Percentiles rank a stretch among this genome's conserved stretches.
Conservation (phyloP, 2,888 invertebrate species). For the Cheilosia impressa region DNA sequence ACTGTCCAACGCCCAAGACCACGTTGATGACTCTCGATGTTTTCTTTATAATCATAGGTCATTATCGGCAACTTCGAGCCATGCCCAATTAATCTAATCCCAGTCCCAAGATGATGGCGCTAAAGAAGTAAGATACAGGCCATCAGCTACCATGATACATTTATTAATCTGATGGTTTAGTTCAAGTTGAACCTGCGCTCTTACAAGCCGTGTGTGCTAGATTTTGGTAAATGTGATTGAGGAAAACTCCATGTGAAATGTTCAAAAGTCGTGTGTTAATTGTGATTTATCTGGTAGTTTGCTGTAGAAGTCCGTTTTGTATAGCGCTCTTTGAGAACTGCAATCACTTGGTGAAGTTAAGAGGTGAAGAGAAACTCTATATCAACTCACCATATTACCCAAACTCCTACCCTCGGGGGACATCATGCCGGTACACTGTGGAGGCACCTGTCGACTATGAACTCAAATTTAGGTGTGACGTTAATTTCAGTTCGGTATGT, state of each 20-base stretch:
- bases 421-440: constrained; percentile 81
- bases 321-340: constrained; percentile 78
- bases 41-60: constrained; percentile 13
- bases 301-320: not conserved
- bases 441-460: constrained; percentile 80
- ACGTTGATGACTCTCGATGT: not conserved
- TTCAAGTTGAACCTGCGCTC: constrained; percentile 16
- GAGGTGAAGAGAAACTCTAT: constrained; percentile 78
- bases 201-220: not conserved
- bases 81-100: constrained; percentile 3
- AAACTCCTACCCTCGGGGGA: constrained; percentile 79
- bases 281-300: constrained; percentile 4
- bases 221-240: not conserved
- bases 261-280: not conserved
- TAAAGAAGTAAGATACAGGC: not conserved
- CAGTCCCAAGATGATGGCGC: constrained; percentile 7
- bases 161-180: constrained; percentile 13
- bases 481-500: constrained; percentile 80
- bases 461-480: constrained; percentile 79
- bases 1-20: no score
- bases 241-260: not conserved
- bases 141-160: not conserved
- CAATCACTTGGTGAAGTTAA: constrained; percentile 80
- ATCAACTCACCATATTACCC: constrained; percentile 82
- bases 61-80: not conserved